Percentiles rank a stretch among this genome's conserved stretches.
Conservation (phyloP, 2,113 vertebrate species). For the Bombycilla garrulus region DNA sequence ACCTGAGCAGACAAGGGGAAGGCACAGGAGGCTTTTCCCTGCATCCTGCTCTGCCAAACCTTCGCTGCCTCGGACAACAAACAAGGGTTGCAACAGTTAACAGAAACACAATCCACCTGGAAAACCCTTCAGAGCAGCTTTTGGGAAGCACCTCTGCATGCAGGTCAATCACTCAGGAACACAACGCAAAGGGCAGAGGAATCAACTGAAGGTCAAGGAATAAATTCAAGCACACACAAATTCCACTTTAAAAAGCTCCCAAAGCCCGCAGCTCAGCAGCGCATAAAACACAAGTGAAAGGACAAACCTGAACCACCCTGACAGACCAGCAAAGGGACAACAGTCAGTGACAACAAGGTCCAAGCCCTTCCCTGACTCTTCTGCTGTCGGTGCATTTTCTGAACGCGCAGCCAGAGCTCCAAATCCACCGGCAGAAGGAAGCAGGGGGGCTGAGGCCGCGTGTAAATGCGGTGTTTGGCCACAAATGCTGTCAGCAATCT, state of each 20-base stretch:
- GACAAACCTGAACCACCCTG: not conserved
- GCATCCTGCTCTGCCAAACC: not conserved
- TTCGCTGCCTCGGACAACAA: not conserved
- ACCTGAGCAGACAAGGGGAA: not conserved
- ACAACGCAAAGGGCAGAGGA: not conserved
- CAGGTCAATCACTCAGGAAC: not conserved
- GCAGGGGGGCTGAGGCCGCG: conserved; percentile 54
- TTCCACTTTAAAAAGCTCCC: not conserved
- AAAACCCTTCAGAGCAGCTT: not conserved
- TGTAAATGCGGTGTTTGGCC: not conserved
- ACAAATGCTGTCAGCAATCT: not conserved
- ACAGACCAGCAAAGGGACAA: not conserved
- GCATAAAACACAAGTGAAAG: not conserved
- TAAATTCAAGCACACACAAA: not conserved
- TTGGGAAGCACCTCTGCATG: not conserved
- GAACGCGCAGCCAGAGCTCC: conserved; percentile 74
- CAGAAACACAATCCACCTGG: not conserved
- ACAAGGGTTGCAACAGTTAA: not conserved
- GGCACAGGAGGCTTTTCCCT: not conserved
- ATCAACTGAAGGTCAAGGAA: not conserved
- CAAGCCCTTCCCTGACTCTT: conserved; percentile 69
- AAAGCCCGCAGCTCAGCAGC: not conserved
- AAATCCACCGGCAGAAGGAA: conserved; percentile 72
- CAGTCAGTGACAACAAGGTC: accelerated
- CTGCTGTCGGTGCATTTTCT: conserved; percentile 71